Evolutionary conservation across 2,797 vertebrate species (phyloP), one percentile per base, ranked within the genome.

Genomic region (Alfaro cultratus): DNA sequence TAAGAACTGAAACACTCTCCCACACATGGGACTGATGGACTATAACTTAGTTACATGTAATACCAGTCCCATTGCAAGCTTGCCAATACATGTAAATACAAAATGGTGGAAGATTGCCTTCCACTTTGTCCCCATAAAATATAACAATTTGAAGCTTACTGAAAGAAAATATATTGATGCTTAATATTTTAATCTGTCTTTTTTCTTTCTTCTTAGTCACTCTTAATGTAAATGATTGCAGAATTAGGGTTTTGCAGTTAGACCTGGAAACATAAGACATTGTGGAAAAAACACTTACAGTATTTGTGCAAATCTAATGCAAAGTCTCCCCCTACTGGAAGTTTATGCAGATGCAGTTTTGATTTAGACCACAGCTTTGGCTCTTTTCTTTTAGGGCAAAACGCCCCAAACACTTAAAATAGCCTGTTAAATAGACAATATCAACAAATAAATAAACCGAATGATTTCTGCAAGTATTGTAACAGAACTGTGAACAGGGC

Each of bases 21-120:
- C 79, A 88, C 79, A 83, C 83, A 80, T 21, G 74, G 49, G 18
- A 12, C 26, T 93, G 91, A 93, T 94, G 86, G 23, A 11, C 81
- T 75, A 60, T 84, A 87, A 83, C 60, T 83, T 83, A 26, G 53
- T 83, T 78, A 80, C 83, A 86, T 76, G 75, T 79, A 57, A 76
- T 86, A 78, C 76, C n/a, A 23, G 53, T 4, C 26, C n/a, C 16
- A 75, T 29, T 31, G 34, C 57, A 76, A 36, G 46, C 75, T 71
- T 80, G 18, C 46, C 13, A 31, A 51, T 57, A 62, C 7, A 62
- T 64, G 47, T 74, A 18, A 39, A 78, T 43, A 71, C 36, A 31
- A 77, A 85, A 75, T 72, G 12, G 43, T 47, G 57, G 8, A 55
- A 18, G 41, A 70, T n/a, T 71, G n/a, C 21, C 0, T 70, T 67